Base-by-base conservation (phyloP, 2,113 vertebrate species). In the Planiliza haematocheilus region DNA sequence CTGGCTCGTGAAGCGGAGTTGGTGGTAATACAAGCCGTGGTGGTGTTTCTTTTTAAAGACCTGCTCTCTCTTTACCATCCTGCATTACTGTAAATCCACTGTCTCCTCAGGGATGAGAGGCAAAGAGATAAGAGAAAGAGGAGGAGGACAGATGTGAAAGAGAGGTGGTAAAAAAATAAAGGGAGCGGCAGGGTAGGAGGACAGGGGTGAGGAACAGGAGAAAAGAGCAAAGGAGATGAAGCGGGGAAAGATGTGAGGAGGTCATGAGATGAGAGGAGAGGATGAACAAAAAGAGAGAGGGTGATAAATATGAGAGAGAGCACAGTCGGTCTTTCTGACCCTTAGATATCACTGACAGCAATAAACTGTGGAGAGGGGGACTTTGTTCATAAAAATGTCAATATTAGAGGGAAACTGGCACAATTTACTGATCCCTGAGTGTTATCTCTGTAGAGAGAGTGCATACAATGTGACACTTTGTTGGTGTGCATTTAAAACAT, bases 31-130 rank as follows among this genome's bases (percentile, higher is more conserved):
- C 49, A 89, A 86, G 79, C 59, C 73, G 43, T 39, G 66, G 46
- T 61, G 52, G 57, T 17, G 81, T 64, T 88, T 88, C 77, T 88
- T 88, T 90, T 89, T 91, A 81, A 86, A 90, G 79, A 74, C 52
- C 61, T 49, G 71, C 10, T 83, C 81, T 79, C 65, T 63, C 70
- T 85, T 81, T 81, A 72, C 77, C 65, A 21, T 59, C 71, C 74
- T 57, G 74, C 82, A 66, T 86, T 89, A 86, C 88, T 86, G 89
- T 85, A 89, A 89, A 82, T 83, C 78, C 57, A 81, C 76, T 53
- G 81, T 57, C 80, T 86, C 85, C 88, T 79, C 82, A 46, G 87
- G 88, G 88, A 87, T 56, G 49, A 43, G 81, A 77, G 52, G 77
- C n/a, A 78, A 11, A 65, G 49, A 55, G 74, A 86, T 81, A 65